Conservation (phyloP, 2,888 invertebrate species). For the Girardia tigrina region DNA sequence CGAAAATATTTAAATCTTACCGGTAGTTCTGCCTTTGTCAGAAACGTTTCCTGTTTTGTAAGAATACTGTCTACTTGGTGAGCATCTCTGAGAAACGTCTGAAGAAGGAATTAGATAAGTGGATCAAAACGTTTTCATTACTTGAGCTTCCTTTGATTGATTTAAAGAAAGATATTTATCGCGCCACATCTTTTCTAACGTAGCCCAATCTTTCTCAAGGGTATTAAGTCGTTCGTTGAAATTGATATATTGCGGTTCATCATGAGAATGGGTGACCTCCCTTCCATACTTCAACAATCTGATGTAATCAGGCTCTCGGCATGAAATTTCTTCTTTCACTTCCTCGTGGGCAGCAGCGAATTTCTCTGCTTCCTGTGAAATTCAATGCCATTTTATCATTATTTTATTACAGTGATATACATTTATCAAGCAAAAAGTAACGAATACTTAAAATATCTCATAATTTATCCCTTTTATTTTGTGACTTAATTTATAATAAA, state of each 20-base stretch:
- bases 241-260: constrained; percentile 99
- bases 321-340: constrained; percentile 95
- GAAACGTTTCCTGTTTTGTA: constrained; percentile 89
- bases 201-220: constrained; percentile 95
- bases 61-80: constrained; percentile 90
- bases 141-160: not conserved
- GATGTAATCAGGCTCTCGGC: constrained; percentile 89
- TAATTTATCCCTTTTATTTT: too few relatives aligned
- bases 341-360: constrained; percentile 89
- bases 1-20: constrained; percentile 49
- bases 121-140: too few relatives aligned
- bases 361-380: constrained; percentile 70
- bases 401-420: too few relatives aligned
- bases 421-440: too few relatives aligned
- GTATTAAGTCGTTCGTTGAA: constrained; percentile 85
- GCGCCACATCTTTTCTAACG: constrained; percentile 98
- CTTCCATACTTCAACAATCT: constrained; percentile 99
- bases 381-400: too few relatives aligned
- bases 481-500: too few relatives aligned
- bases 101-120: too few relatives aligned
- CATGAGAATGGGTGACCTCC: constrained; percentile 58
- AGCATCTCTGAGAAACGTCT: constrained; percentile 72
- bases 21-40: constrained; percentile 89
- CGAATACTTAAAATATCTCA: too few relatives aligned
- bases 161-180: constrained; percentile 60